Percentiles rank a stretch among this genome's conserved stretches.
Evolutionary conservation across 2,797 vertebrate species (phyloP).

Genomic region (Muscicapa striata): DNA sequence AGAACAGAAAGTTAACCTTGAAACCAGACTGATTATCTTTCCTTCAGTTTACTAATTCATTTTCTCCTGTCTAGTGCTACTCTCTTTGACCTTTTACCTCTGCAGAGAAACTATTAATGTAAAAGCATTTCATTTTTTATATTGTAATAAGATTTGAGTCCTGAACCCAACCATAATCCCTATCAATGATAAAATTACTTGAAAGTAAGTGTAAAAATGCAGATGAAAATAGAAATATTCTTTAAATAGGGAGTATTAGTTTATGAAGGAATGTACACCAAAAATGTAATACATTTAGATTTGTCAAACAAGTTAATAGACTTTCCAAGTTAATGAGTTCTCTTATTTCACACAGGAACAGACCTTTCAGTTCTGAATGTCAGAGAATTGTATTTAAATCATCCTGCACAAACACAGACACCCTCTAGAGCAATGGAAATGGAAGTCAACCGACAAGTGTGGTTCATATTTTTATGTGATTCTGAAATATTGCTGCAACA

Average conservation of each 20-base stretch:
- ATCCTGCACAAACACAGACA: background rate
- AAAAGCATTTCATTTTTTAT: background rate
- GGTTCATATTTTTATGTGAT: background rate
- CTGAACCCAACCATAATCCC: background rate
- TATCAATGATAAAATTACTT: background rate
- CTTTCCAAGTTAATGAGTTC: background rate
- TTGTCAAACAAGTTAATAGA: background rate
- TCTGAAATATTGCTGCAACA: background rate
- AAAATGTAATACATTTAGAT: background rate
- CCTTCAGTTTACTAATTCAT: background rate
- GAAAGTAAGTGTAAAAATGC: background rate
- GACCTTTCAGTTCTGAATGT: background rate
- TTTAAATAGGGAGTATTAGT: background rate
- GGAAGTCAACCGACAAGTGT: background rate
- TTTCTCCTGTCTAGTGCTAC: background rate
- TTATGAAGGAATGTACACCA: background rate
- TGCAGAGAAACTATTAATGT: background rate
- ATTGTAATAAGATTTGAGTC: background rate
- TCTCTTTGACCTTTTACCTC: background rate
- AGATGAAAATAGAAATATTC: background rate
- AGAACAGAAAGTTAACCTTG: background rate
- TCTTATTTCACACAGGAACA: background rate
- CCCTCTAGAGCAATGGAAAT: background rate
- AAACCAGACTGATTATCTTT: background rate
- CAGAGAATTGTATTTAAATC: background rate